These are phyloP conservation scores for Heteropelma amictum DNA, from an alignment of 2,888 invertebrate species.

Conservation along the genomic window DNA sequence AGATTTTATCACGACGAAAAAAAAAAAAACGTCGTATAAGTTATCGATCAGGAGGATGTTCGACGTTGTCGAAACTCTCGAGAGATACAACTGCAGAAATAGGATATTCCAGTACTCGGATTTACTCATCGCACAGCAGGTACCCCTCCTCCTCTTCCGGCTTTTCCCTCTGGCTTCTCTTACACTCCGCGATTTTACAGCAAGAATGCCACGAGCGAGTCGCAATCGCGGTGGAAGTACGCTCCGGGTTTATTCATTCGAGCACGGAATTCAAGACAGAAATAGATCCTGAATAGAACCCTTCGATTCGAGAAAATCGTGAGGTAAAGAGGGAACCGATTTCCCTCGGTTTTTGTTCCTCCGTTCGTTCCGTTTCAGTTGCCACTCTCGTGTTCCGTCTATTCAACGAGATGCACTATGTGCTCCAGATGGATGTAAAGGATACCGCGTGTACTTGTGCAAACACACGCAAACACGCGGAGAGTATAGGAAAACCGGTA, in stretches of 20 bases:
- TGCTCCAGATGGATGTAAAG: slow-evolving; percentile 17
- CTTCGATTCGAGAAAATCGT: slow-evolving; percentile 46
- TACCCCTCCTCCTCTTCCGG: neutral
- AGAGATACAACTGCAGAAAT: neutral
- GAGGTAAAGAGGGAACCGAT: slow-evolving; percentile 26
- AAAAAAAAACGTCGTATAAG: neutral
- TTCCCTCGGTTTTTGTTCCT: slow-evolving; percentile 51
- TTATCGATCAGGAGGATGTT: too few relatives aligned
- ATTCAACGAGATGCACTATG: slow-evolving; percentile 20
- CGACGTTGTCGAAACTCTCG: neutral
- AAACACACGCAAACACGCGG: neutral
- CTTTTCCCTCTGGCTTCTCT: neutral
- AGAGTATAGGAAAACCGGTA: slow-evolving; percentile 21
- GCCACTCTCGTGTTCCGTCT: slow-evolving; percentile 8
- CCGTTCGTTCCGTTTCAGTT: slow-evolving; percentile 33
- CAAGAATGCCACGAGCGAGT: slow-evolving; percentile 3
- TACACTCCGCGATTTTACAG: neutral
- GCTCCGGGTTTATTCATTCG: slow-evolving; percentile 17
- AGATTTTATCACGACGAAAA: neutral
- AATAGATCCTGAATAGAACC: slow-evolving; percentile 50
- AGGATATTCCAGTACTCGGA: neutral
- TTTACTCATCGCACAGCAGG: too few relatives aligned
- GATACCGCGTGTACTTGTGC: neutral
- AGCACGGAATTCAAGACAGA: slow-evolving; percentile 45
- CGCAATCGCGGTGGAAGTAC: neutral